Base-by-base conservation (phyloP, 2,888 invertebrate species). In the Argyra leucocephala region DNA sequence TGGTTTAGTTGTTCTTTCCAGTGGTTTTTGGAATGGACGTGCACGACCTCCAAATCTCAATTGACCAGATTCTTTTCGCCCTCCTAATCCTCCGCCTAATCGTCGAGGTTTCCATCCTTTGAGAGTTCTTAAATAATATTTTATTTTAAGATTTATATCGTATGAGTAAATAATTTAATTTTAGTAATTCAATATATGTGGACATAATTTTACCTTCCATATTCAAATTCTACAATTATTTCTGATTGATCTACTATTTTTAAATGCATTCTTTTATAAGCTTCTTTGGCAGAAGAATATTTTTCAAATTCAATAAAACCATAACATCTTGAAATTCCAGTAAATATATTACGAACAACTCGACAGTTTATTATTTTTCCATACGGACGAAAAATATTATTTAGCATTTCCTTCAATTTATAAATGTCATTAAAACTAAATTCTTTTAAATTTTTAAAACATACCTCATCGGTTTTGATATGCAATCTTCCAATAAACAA, bases 81-180 rank as follows among this genome's bases (percentile, higher is more conserved):
- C 94, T 4, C 92, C 92, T 74, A 93, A 89, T 18, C 94, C 94
- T 21, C 94, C 94, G 4, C 94, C 94, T 7, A 93, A 80, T 69
- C 94, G 80, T 69, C 94, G 82, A 3, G 94, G 94, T 74, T 87
- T 85, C 94, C 94, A 94, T 1, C 91, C 91, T 66, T 82, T 82
- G 72, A 91, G 75, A 10, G 79, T 80, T 68, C 69, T 69, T 57
- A 37, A 64, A 64, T 60, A 21, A 64, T 60, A 18, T 21, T 24
- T 48, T n/a, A 24, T 4, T n/a, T 48, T n/a, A 60, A 3, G 5
- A 9, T 7, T 1, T 37, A 22, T 5, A 18, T 63, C 21, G 4
- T 18, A 36, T 31, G 22, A 62, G 2, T 48, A 21, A 21, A 36
- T 31, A 22, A 23, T 7, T 22, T 5, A 10, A 37, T 21, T 37